These are phyloP conservation scores for Eptatretus atami DNA, from an alignment of 2,797 vertebrate genomes.

Conservation along the genomic window DNA sequence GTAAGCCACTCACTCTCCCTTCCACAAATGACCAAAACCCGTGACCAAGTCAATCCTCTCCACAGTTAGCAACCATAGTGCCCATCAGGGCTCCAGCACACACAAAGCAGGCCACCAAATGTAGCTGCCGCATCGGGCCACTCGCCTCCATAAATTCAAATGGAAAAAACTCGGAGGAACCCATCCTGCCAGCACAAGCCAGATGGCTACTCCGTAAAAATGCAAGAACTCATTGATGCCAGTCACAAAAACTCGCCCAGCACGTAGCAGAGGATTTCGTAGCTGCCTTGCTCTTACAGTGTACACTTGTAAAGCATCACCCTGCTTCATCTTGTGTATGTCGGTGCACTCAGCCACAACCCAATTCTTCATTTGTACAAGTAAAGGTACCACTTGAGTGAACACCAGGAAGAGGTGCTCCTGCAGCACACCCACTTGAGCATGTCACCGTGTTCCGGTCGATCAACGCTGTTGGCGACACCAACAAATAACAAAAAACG, in stretches of 20 bases:
- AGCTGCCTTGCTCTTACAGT: constrained; percentile 98
- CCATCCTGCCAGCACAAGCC: constrained; percentile 75
- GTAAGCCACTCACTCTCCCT: constrained; percentile 61
- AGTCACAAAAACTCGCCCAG: constrained; percentile 87
- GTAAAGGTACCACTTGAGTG: constrained; percentile 87
- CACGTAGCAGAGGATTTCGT: constrained; percentile 72
- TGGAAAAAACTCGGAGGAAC: constrained; percentile 70
- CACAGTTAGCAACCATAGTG: constrained; percentile 75
- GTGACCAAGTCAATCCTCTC: constrained; percentile 87
- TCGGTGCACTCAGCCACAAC: constrained; percentile 58
- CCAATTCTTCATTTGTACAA: constrained; percentile 89
- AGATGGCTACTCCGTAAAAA: constrained; percentile 90
- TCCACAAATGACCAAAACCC: constrained; percentile 79
- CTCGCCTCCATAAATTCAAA: constrained; percentile 77
- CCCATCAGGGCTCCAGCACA: constrained; percentile 82
- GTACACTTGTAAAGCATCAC: constrained; percentile 73
- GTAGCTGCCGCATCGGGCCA: constrained; percentile 96
- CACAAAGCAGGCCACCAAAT: constrained; percentile 75
- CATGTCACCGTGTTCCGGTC: constrained; percentile 95
- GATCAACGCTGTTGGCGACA: constrained; percentile 62
- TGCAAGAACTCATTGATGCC: constrained; percentile 65
- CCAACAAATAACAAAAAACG: constrained; percentile 12
- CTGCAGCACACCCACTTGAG: constrained; percentile 85
- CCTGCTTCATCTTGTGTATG: constrained; percentile 94
- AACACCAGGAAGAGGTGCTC: constrained; percentile 80